A percentile compares a stretch with the other conserved stretches of the same genome.
These are phyloP conservation scores for Epinephelus cyanopodus DNA, from an alignment of 2,113 vertebrate genomes.

Conservation along the genomic window DNA sequence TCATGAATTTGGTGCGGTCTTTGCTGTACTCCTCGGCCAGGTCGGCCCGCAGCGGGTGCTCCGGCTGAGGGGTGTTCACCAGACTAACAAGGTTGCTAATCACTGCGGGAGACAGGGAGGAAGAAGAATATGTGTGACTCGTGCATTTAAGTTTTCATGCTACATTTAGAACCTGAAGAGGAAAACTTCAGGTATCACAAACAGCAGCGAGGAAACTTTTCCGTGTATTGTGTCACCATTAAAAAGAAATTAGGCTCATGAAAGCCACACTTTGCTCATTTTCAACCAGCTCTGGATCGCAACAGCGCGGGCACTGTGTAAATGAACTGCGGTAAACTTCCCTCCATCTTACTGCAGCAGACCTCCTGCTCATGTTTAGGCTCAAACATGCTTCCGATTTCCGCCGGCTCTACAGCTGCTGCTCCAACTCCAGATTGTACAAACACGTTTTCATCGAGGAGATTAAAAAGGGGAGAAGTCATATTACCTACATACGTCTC, in stretches of 20 bases:
- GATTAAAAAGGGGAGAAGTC: too few relatives aligned
- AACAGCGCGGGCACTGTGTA: too few relatives aligned
- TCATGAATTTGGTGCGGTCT: slow-evolving; percentile 98
- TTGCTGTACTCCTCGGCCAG: slow-evolving; percentile 99
- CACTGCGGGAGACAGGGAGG: slow-evolving; percentile 79
- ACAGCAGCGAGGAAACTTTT: not conserved
- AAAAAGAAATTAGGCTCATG: not conserved
- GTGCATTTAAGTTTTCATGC: not conserved
- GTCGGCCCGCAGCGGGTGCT: slow-evolving; percentile 96
- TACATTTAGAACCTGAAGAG: not conserved
- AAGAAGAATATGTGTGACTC: accelerated
- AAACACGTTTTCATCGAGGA: too few relatives aligned
- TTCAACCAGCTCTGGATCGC: too few relatives aligned
- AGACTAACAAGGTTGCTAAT: slow-evolving; percentile 94
- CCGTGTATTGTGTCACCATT: not conserved
- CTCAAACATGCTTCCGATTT: too few relatives aligned
- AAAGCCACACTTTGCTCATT: too few relatives aligned
- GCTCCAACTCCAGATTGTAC: too few relatives aligned
- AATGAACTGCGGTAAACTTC: too few relatives aligned
- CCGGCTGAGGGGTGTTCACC: slow-evolving; percentile 96
- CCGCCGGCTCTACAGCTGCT: too few relatives aligned
- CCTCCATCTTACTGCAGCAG: too few relatives aligned
- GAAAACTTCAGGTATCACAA: not conserved
- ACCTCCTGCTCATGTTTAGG: too few relatives aligned
- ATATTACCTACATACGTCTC: too few relatives aligned